Conservation (phyloP, 2,888 invertebrate species). For the Torymus auratus region DNA sequence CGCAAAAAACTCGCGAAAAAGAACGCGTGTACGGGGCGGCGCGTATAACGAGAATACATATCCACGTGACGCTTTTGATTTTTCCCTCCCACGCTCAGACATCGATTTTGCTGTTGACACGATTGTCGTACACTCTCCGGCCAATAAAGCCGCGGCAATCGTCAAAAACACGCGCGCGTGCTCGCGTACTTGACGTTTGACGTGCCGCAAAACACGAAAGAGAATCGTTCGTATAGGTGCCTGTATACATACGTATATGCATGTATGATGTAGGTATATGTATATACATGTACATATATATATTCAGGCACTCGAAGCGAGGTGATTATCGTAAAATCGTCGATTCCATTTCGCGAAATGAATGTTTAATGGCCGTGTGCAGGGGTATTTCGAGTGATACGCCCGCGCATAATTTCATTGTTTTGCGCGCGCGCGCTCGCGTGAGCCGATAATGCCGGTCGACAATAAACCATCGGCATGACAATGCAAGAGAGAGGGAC, state of each 20-base stretch:
- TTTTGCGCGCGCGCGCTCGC: constrained; percentile 18
- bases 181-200: constrained; percentile 25
- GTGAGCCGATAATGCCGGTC: constrained; percentile 36
- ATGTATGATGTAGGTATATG: too few relatives aligned
- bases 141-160: constrained; percentile 46
- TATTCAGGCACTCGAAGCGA: too few relatives aligned
- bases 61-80: constrained; percentile 43
- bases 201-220: neutral
- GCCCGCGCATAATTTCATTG: constrained; percentile 49
- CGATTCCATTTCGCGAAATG: constrained; percentile 49
- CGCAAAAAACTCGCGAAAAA: neutral
- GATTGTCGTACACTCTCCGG: constrained; percentile 53
- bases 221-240: neutral
- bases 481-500: too few relatives aligned
- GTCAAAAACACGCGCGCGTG: constrained; percentile 53
- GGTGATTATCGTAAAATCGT: constrained; percentile 53
- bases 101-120: constrained; percentile 69
- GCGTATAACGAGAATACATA: neutral
- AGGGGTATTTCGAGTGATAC: constrained; percentile 41
- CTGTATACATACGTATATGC: too few relatives aligned
- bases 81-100: constrained; percentile 61
- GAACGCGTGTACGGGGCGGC: neutral
- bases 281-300: too few relatives aligned
- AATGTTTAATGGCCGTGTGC: constrained; percentile 46
- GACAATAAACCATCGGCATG: constrained; percentile 46